Evolutionary conservation across 2,797 vertebrate species (phyloP).

Genomic region (Neosilurus hyrtlii): DNA sequence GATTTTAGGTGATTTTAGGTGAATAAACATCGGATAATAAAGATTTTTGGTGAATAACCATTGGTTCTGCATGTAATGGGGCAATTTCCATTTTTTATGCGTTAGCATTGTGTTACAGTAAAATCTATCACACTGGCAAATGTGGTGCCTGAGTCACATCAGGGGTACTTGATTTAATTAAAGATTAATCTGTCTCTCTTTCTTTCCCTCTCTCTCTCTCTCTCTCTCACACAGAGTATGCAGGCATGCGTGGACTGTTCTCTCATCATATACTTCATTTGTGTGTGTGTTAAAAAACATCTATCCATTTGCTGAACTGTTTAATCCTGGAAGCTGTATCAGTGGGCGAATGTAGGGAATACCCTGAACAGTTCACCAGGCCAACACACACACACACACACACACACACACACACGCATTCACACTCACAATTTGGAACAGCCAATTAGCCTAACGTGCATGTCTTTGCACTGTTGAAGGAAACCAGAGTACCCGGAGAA

Average conservation of each 20-base stretch:
- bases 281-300: background rate
- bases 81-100: background rate
- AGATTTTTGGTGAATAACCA: background rate
- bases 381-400: too few species aligned
- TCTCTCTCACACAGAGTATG: background rate
- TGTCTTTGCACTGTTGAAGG: too few species aligned
- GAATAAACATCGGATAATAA: too few species aligned
- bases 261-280: background rate
- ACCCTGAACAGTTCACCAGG: too few species aligned
- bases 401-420: too few species aligned
- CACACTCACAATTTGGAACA: too few species aligned
- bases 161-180: slow-evolving; percentile 43
- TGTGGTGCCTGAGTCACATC: slow-evolving; percentile 37
- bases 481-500: too few species aligned
- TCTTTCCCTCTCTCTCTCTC: background rate
- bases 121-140: slow-evolving; percentile 14
- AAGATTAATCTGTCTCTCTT: slow-evolving; percentile 31
- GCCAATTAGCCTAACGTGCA: too few species aligned
- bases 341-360: too few species aligned
- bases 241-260: slow-evolving; percentile 50
- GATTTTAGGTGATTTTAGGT: too few species aligned
- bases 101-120: background rate
- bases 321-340: too few species aligned
- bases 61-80: slow-evolving; percentile 20
- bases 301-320: too few species aligned